Base-by-base conservation (phyloP, 2,113 vertebrate genomes). In the Pandion haliaetus region DNA sequence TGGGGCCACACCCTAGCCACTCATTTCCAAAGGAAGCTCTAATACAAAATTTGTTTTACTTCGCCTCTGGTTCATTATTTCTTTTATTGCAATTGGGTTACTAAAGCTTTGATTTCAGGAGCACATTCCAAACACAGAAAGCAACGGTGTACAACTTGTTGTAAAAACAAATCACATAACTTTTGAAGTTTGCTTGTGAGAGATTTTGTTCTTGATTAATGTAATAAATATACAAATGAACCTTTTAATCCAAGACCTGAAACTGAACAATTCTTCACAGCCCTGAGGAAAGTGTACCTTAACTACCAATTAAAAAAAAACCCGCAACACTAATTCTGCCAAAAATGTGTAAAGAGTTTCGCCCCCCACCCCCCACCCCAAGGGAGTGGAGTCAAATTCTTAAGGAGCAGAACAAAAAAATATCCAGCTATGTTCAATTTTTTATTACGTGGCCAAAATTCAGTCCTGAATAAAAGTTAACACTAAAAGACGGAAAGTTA, bases 141-240 rank as follows among this genome's bases (percentile, higher is more conserved):
- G 6, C 24, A 55, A 36, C 15, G 5, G 8, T 44, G 21, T 57
- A 54, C 13, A 62, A 9, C 12, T 61, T 65, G 7, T 17, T 93
- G 88, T 17, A 47, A 57, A 62, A 61, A 47, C 5, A 70, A 45
- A 73, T 58, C 5, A 40, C 8, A 0, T 47, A 8, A 15, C 13
- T 66, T 88, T 66, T 52, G 29, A 67, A 32, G 8, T 13, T 58
- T 71, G 14, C 34, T 49, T 57, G 26, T 12, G 24, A 77, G 28
- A 86, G 17, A 31, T 55, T 81, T 63, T 94, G 31, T n/a, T 72
- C 76, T 72, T 69, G 69, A 79, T 92, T 84, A 82, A 84, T 28
- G 67, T 45, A 47, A 70, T 45, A 90, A 89, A 72, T 88, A 47
- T 45, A 63, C 15, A 71, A 66, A 57, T 54, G 34, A 79, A 57